Evolutionary conservation across 2,797 vertebrate genomes (phyloP).

Genomic region (Heteromormyrus szaboi): DNA sequence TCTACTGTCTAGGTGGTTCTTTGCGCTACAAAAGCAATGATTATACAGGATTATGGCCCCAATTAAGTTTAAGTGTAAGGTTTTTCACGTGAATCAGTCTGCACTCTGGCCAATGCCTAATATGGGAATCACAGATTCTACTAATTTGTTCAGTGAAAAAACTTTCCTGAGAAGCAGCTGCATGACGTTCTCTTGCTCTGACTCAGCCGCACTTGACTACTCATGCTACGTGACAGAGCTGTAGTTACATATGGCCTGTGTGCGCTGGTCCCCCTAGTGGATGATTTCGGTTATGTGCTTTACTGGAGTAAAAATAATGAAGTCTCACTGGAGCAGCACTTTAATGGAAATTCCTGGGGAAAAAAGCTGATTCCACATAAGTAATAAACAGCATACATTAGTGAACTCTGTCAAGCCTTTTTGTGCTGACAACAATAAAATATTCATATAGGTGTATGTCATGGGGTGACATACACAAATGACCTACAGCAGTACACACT

Average conservation of each 20-base stretch:
- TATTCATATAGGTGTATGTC: not conserved
- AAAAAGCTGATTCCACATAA: not conserved
- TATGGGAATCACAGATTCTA: constrained; percentile 10
- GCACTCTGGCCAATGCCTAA: not conserved
- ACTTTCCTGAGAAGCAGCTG: not conserved
- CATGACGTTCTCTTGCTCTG: constrained; percentile 4
- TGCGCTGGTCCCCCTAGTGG: constrained; percentile 7
- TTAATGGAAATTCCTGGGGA: not conserved
- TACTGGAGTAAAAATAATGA: not conserved
- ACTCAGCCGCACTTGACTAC: constrained; percentile 1
- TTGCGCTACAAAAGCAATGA: not conserved
- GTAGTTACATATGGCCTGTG: not conserved
- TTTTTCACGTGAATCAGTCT: not conserved
- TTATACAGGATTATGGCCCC: not conserved
- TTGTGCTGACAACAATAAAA: not conserved
- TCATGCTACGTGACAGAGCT: constrained; percentile 14
- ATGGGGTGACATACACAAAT: not conserved
- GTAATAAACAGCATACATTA: not conserved
- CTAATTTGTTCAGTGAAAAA: not conserved
- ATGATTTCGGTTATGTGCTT: not conserved
- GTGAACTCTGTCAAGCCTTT: not conserved
- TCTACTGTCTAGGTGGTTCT: not conserved
- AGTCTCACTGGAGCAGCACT: not conserved
- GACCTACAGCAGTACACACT: not conserved
- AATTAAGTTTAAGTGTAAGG: not conserved